These are phyloP conservation scores for Peromyscus maniculatus DNA, from an alignment of 2,113 vertebrate genomes.

Conservation along the genomic window DNA sequence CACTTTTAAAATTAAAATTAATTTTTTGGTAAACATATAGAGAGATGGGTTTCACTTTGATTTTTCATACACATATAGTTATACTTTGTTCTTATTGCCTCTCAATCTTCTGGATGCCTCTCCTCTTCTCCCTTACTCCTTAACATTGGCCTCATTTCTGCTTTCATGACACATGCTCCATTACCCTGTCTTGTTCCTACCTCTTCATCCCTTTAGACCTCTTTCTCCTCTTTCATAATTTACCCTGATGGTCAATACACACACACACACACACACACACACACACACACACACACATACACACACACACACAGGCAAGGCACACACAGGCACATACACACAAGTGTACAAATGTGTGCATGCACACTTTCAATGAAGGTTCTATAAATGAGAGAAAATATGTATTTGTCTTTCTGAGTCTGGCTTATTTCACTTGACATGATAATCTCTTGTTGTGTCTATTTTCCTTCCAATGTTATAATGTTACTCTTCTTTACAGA, in stretches of 20 bases:
- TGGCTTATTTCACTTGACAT: background rate
- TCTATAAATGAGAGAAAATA: background rate
- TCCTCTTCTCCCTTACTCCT: background rate
- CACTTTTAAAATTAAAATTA: background rate
- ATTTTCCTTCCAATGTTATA: background rate
- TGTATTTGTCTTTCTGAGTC: background rate
- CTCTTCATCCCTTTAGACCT: background rate
- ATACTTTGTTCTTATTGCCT: background rate
- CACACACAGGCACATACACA: background rate
- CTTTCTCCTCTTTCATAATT: background rate
- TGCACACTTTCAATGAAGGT: background rate
- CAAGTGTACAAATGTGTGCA: accelerated
- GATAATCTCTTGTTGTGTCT: background rate
- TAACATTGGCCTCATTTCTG: background rate
- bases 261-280: background rate
- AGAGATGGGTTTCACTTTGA: background rate
- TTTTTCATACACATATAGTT: background rate
- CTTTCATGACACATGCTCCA: background rate
- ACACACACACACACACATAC: background rate
- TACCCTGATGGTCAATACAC: background rate
- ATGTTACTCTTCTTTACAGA: background rate
- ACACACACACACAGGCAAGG: too few relatives aligned
- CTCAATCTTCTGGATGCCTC: background rate
- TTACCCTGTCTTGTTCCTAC: background rate
- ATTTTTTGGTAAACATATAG: background rate